These are phyloP conservation scores for Pristionchus entomophagus DNA, from an alignment of 2,888 invertebrate genomes.

Conservation along the genomic window DNA sequence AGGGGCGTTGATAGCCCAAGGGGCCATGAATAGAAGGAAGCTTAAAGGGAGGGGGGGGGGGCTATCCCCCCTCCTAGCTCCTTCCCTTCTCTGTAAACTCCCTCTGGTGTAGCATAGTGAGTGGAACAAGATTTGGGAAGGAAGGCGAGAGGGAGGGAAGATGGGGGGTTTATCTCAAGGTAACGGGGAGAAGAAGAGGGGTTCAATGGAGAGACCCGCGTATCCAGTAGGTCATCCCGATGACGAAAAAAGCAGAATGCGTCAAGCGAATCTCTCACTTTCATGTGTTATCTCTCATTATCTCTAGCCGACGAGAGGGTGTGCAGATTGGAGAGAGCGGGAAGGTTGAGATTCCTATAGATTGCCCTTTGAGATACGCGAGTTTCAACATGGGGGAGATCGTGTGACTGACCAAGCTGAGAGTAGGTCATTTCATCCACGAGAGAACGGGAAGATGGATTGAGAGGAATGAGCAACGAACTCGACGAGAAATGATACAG, in stretches of 20 bases:
- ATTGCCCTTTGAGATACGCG: not conserved
- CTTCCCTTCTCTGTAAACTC: slow-evolving; percentile 21
- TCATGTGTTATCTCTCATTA: not conserved
- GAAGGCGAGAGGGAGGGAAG: slow-evolving; percentile 3
- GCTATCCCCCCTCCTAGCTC: not conserved
- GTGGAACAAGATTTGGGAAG: slow-evolving; percentile 36
- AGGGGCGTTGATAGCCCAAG: not conserved
- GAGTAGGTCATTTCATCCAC: no score
- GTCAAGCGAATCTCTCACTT: not conserved
- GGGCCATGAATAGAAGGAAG: slow-evolving; percentile 3
- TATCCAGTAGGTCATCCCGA: not conserved
- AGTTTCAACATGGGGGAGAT: slow-evolving; percentile 10
- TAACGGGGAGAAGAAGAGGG: not conserved
- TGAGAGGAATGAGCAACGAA: not conserved
- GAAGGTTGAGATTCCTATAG: not conserved
- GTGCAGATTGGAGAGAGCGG: not conserved
- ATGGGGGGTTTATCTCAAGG: slow-evolving; percentile 26
- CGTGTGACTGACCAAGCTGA: no score
- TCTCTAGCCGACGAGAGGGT: no score
- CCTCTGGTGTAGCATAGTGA: slow-evolving; percentile 29
- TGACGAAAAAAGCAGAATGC: not conserved
- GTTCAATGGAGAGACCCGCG: not conserved
- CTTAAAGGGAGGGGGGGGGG: not conserved
- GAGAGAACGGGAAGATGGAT: not conserved
- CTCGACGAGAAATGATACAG: not conserved